Evolutionary conservation across 2,113 vertebrate species (phyloP).

Genomic region (Psittacula cyanocephala): DNA sequence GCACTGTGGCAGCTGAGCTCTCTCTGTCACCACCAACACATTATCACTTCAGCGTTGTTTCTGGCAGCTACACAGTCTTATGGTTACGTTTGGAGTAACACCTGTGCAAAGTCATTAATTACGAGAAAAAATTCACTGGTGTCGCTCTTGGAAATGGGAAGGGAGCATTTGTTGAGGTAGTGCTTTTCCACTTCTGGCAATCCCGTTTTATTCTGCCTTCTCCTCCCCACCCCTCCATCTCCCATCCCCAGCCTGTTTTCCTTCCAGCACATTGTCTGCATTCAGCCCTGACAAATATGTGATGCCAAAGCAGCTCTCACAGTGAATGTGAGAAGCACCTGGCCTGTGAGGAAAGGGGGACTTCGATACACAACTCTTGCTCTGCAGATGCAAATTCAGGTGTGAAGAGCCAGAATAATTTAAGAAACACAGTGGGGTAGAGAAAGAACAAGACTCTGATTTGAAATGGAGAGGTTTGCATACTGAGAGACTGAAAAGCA

Average conservation of each 20-base stretch:
- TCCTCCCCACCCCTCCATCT: background rate
- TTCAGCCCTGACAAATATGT: background rate
- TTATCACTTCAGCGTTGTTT: background rate
- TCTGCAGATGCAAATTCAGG: background rate
- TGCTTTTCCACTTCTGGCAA: background rate
- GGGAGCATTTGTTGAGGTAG: background rate
- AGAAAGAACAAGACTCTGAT: background rate
- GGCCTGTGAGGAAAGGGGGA: background rate
- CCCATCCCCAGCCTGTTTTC: background rate
- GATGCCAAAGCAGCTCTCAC: background rate
- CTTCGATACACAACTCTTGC: rapidly evolving
- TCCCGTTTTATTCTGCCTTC: background rate
- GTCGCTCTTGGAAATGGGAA: background rate
- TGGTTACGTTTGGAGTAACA: background rate
- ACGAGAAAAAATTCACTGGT: background rate
- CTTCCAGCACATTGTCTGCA: rapidly evolving
- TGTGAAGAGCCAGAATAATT: background rate
- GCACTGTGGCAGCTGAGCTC: background rate
- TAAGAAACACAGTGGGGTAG: background rate
- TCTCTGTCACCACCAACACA: background rate
- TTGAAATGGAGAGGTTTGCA: background rate
- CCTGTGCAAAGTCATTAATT: background rate
- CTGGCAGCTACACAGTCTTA: background rate
- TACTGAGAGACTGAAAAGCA: background rate
- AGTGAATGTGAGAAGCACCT: background rate